Conservation (phyloP, 2,113 vertebrate genomes). For the Felis chaus region DNA sequence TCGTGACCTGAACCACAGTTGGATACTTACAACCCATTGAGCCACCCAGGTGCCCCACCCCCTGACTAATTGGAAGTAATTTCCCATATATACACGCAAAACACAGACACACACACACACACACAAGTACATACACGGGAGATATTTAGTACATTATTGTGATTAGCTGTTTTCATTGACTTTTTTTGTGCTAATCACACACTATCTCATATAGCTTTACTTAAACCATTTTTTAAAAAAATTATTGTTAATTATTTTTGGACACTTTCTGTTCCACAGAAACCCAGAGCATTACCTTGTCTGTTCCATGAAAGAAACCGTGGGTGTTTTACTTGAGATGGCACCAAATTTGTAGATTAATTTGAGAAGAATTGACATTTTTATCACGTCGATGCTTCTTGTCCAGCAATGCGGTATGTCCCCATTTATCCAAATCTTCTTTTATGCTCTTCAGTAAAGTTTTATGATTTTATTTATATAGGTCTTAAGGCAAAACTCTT, state of each 20-base stretch:
- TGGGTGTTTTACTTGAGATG: not conserved
- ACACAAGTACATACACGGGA: not conserved
- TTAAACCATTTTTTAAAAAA: not conserved
- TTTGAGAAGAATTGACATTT: constrained; percentile 5
- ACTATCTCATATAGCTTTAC: not conserved
- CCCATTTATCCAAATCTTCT: constrained; percentile 22
- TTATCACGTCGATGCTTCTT: not conserved
- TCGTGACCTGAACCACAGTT: no score
- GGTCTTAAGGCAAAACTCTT: constrained; percentile 37
- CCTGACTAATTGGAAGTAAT: constrained; percentile 18
- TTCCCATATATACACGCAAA: not conserved
- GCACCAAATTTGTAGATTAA: constrained; percentile 22
- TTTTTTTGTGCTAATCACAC: not conserved
- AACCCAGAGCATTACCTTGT: not conserved
- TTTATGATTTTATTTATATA: constrained; percentile 36
- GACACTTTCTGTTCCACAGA: not conserved
- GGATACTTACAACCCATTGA: no score
- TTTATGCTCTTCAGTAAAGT: constrained; percentile 1
- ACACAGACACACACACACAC: not conserved
- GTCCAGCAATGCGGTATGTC: not conserved
- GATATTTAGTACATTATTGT: not conserved
- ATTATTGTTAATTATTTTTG: not conserved
- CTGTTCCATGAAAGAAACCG: not conserved
- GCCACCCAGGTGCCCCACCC: no score
- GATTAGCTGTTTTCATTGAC: not conserved